Base-by-base conservation (phyloP, 2,888 invertebrate species). In the Camponotus fellah region DNA sequence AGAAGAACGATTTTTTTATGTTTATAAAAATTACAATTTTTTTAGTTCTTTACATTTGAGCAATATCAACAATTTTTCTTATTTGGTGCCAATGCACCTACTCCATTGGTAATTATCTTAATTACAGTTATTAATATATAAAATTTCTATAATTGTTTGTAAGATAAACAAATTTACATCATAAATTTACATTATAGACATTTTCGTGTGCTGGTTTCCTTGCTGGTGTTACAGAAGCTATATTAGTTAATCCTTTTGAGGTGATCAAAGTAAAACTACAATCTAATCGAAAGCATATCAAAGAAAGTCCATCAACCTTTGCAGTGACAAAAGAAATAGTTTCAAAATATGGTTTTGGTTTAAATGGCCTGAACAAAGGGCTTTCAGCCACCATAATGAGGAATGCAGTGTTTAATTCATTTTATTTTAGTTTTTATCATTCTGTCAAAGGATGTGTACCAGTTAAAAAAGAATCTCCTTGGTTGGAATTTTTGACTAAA, bases 361-460 rank as follows among this genome's bases (percentile, higher is more conserved):
- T 96, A 0, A 95, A 95, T 86, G 99, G 99, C 0, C 95, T 99
- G 0, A 98, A 98, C 93, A 98, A 98, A 95, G 99, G 99, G 1
- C 95, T 99, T 0, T 97, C 98, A 0, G 98, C 99, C 0, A 99
- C 99, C 0, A 96, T 99, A 92, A 97, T 97, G 9, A 96, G 99
- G 89, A 98, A 99, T 95, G 98, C 98, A 0, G 96, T 98, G 6
- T 99, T 99, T 94, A 99, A 99, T 94, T 98, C 97, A 97, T 96
- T 99, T 71, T 99, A 99, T 95, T 99, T 99, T 94, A 98, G 99
- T 53, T 98, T 99, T 94, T 99, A 99, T 95, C 98, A 99, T 95
- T 98, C 98, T 88, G 97, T 98, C 0, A 99, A 98, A 95, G 97
- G 97, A 71, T 95, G 95, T 89, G 93, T 97, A 77, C 97, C 97